phyloP scores from a whole-genome alignment of 2,113 vertebrate species.

The Istiophorus platypterus region DNA sequence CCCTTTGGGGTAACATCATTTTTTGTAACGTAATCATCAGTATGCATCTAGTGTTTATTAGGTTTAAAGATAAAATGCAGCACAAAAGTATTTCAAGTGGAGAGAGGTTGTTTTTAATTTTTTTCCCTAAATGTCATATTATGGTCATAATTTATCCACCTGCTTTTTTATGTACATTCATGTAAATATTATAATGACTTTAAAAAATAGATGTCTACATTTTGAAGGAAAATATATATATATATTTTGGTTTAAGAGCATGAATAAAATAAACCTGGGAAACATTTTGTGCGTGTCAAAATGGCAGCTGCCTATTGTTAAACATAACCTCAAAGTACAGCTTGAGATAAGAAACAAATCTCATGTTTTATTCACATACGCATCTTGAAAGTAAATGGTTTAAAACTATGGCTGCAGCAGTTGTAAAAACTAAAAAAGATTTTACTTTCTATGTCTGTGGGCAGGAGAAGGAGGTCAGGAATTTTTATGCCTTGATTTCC shows the following conservation, averaged over 20 bases:
- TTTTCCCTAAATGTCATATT: not conserved
- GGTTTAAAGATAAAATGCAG: not conserved
- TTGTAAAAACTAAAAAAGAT: not conserved
- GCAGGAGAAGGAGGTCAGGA: constrained; percentile 31
- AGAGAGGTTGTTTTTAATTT: not conserved
- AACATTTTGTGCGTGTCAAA: not conserved
- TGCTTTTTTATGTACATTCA: not conserved
- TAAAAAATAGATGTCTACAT: not conserved
- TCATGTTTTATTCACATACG: not conserved
- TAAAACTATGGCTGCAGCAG: not conserved
- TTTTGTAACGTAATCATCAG: constrained; percentile 3
- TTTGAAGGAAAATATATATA: not conserved
- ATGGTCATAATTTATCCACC: not conserved
- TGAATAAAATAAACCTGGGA: not conserved
- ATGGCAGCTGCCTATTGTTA: not conserved
- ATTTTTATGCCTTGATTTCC: constrained; percentile 21
- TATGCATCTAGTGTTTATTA: not conserved
- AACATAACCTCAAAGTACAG: not conserved
- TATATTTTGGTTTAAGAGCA: not conserved
- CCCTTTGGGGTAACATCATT: not conserved
- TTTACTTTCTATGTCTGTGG: not conserved
- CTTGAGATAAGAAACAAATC: not conserved
- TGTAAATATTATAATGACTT: not conserved
- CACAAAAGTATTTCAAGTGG: no score
- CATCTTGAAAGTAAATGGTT: not conserved